These are phyloP conservation scores for Acanthochromis polyacanthus DNA, from an alignment of 2,113 vertebrate species.

Conservation along the genomic window DNA sequence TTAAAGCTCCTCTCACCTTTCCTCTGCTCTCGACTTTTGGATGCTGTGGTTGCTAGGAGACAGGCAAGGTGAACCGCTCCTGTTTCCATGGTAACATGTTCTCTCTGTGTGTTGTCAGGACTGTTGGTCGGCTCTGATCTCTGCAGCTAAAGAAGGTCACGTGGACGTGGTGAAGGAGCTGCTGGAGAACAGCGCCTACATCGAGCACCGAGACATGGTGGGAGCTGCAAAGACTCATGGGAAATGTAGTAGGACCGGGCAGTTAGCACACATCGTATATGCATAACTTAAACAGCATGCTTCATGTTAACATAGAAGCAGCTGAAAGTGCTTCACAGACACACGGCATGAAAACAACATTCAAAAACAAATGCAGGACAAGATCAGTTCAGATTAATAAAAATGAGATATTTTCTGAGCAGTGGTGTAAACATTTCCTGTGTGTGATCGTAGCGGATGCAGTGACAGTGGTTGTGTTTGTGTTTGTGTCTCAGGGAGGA, in stretches of 20 bases:
- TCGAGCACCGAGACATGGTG: conserved; percentile 98
- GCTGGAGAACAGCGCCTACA: conserved; percentile 88
- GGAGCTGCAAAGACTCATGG: conserved; percentile 50
- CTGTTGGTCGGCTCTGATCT: conserved; percentile 98
- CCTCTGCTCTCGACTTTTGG: background rate
- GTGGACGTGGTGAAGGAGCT: conserved; percentile 92
- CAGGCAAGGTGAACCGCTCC: background rate
- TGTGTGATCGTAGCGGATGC: background rate
- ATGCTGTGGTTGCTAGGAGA: conserved; percentile 50
- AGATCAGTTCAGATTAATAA: too few relatives aligned
- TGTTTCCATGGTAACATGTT: conserved; percentile 63
- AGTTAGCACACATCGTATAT: background rate
- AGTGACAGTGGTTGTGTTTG: background rate
- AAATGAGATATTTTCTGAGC: too few relatives aligned
- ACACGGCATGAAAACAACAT: too few relatives aligned
- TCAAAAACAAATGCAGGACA: too few relatives aligned
- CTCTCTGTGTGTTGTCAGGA: conserved; percentile 84
- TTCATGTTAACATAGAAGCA: too few relatives aligned
- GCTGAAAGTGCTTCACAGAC: too few relatives aligned
- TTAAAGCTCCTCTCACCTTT: background rate
- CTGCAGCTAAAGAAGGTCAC: conserved; percentile 95
- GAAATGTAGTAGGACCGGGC: conserved; percentile 12
- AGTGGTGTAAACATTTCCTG: background rate
- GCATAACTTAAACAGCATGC: too few relatives aligned
- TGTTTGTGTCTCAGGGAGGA: conserved; percentile 87